Percentiles rank a stretch among this genome's conserved stretches.
phyloP scores from a whole-genome alignment of 2,888 invertebrate genomes.

The Chydorus sphaericus region DNA sequence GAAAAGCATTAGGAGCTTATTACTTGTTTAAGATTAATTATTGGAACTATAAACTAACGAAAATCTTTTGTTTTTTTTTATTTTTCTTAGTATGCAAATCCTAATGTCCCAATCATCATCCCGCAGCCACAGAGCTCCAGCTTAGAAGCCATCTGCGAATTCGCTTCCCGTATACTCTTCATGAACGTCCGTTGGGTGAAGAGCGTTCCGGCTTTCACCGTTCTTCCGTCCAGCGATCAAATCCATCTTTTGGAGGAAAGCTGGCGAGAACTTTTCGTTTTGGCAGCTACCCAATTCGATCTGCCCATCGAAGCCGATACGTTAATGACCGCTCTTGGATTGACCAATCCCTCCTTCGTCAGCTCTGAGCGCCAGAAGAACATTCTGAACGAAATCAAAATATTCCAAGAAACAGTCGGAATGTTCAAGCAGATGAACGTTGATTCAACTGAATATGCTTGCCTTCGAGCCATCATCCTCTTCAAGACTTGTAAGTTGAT shows the following conservation, averaged over 20 bases:
- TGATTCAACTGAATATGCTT: constrained; percentile 69
- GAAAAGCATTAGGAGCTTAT: too few species aligned
- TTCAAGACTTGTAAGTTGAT: constrained; percentile 50
- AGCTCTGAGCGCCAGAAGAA: constrained; percentile 14
- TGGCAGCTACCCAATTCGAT: constrained; percentile 69
- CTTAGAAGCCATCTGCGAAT: constrained; percentile 67
- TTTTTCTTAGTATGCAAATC: not conserved
- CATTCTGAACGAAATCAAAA: constrained; percentile 43
- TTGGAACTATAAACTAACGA: too few species aligned
- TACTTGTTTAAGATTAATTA: too few species aligned
- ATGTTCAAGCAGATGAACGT: constrained; percentile 56
- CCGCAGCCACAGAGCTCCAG: constrained; percentile 13
- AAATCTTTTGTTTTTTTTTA: not conserved
- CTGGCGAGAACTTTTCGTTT: constrained; percentile 81
- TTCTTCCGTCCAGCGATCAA: constrained; percentile 59
- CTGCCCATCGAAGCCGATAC: constrained; percentile 49
- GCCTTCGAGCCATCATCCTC: constrained; percentile 65
- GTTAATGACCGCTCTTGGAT: constrained; percentile 29
- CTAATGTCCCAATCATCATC: not conserved
- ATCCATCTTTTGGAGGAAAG: constrained; percentile 64
- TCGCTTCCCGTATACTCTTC: constrained; percentile 79
- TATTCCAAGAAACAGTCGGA: constrained; percentile 54
- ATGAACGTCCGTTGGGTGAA: constrained; percentile 83
- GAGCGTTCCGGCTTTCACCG: constrained; percentile 56
- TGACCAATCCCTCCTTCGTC: constrained; percentile 13